phyloP scores from a whole-genome alignment of 2,113 vertebrate species.

The Ctenodactylus gundi region DNA sequence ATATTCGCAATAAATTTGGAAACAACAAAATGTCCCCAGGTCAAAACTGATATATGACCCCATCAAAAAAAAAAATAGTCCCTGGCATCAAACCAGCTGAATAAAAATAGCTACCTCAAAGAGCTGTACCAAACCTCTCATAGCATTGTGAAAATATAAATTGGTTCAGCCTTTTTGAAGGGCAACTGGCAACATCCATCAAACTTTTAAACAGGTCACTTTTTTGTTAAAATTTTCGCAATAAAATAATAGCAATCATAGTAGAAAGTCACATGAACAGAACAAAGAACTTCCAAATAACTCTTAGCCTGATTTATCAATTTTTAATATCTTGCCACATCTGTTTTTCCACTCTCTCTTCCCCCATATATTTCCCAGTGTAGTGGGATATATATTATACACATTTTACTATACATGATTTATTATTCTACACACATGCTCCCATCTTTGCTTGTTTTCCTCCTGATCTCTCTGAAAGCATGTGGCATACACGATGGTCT shows the following conservation, averaged over 20 bases:
- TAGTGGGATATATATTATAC: not conserved
- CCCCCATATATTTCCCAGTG: not conserved
- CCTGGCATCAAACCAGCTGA: slow-evolving; percentile 59
- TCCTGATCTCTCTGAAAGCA: not conserved
- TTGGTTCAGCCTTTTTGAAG: slow-evolving; percentile 56
- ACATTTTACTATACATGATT: not conserved
- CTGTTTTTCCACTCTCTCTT: not conserved
- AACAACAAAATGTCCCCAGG: slow-evolving; percentile 56
- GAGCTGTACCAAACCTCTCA: slow-evolving; percentile 54
- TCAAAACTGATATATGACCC: slow-evolving; percentile 73
- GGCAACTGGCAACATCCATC: slow-evolving; percentile 48
- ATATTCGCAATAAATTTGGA: slow-evolving; percentile 58
- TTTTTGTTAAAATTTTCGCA: not conserved
- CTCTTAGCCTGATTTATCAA: not conserved
- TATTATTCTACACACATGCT: not conserved
- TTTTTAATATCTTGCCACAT: not conserved
- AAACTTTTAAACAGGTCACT: slow-evolving; percentile 42
- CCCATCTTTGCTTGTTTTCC: not conserved
- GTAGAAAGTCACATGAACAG: not conserved
- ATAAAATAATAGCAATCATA: slow-evolving; percentile 16
- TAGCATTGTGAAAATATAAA: slow-evolving; percentile 40
- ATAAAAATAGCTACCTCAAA: slow-evolving; percentile 71
- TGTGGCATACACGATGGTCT: not conserved
- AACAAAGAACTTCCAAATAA: not conserved
- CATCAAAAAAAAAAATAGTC: slow-evolving; percentile 58